These are phyloP conservation scores for Characodon lateralis DNA, from an alignment of 2,797 vertebrate species.

Conservation along the genomic window DNA sequence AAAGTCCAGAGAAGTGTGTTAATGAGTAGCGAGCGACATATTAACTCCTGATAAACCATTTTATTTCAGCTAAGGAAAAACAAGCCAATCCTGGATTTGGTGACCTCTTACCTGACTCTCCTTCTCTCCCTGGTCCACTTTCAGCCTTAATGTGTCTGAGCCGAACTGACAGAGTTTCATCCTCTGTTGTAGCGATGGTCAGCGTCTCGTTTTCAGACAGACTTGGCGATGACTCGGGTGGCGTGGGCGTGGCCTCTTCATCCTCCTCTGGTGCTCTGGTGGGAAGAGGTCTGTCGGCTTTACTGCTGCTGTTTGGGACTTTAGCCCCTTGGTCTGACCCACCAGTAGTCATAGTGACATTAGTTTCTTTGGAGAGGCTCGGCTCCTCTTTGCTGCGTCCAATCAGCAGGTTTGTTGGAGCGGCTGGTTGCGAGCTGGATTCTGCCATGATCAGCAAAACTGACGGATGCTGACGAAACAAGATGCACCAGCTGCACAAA, in stretches of 20 bases:
- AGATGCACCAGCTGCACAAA: not conserved
- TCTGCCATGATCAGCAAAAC: constrained; percentile 64
- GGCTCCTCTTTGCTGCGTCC: constrained; percentile 14
- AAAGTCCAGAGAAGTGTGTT: not conserved
- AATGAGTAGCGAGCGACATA: not conserved
- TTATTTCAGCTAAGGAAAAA: not conserved
- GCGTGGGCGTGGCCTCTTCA: constrained; percentile 39
- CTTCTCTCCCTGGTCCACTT: constrained; percentile 8
- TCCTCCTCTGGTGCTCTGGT: constrained; percentile 8
- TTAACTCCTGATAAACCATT: not conserved
- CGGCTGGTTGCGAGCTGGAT: constrained; percentile 29
- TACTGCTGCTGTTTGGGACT: constrained; percentile 5
- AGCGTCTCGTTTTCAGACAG: constrained; percentile 36
- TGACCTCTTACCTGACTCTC: constrained; percentile 37
- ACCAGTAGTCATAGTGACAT: not conserved
- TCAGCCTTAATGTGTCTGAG: constrained; percentile 25
- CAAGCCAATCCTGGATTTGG: not conserved
- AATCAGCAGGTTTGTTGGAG: constrained; percentile 22
- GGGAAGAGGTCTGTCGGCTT: not conserved
- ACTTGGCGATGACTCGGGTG: constrained; percentile 15
- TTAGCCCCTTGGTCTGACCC: not conserved
- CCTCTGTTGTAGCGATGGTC: constrained; percentile 41
- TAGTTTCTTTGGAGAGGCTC: constrained; percentile 29
- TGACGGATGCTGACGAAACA: not conserved
- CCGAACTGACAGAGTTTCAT: constrained; percentile 36